Conservation (phyloP, 2,888 invertebrate species). For the Ochropacha duplaris region DNA sequence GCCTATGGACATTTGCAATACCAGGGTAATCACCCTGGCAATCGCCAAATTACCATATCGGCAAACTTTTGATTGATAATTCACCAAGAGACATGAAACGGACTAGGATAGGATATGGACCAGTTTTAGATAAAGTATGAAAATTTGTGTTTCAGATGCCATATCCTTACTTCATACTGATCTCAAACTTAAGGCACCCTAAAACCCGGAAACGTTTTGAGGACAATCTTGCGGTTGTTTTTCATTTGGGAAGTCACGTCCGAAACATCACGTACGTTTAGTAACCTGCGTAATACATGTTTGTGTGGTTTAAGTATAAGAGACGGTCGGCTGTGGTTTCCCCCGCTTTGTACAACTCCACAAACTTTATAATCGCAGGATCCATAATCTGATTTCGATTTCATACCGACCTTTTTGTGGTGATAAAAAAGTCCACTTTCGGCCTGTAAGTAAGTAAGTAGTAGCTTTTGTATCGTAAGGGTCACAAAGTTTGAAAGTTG, state of each 20-base stretch:
- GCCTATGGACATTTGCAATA: too few relatives aligned
- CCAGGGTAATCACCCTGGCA: too few relatives aligned
- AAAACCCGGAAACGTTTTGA: slow-evolving; percentile 31
- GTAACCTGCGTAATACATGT: slow-evolving; percentile 48
- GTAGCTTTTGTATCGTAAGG: slow-evolving; percentile 50
- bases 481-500: slow-evolving; percentile 49
- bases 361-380: slow-evolving; percentile 73
- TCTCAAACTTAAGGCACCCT: slow-evolving; percentile 22
- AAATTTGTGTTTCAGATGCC: not conserved
- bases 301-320: slow-evolving; percentile 51
- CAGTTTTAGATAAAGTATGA: not conserved
- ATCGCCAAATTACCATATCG: too few relatives aligned
- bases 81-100: too few relatives aligned
- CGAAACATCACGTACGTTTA: slow-evolving; percentile 42
- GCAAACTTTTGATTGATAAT: too few relatives aligned
- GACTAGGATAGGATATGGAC: too few relatives aligned
- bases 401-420: slow-evolving; percentile 69
- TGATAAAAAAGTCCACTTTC: slow-evolving; percentile 62
- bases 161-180: not conserved
- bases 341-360: slow-evolving; percentile 49
- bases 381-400: slow-evolving; percentile 74
- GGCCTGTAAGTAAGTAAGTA: slow-evolving; percentile 47
- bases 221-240: slow-evolving; percentile 19
- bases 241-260: slow-evolving; percentile 62
- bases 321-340: slow-evolving; percentile 46